Base-by-base conservation (phyloP, 2,888 invertebrate genomes). In the Nycteola revayana region DNA sequence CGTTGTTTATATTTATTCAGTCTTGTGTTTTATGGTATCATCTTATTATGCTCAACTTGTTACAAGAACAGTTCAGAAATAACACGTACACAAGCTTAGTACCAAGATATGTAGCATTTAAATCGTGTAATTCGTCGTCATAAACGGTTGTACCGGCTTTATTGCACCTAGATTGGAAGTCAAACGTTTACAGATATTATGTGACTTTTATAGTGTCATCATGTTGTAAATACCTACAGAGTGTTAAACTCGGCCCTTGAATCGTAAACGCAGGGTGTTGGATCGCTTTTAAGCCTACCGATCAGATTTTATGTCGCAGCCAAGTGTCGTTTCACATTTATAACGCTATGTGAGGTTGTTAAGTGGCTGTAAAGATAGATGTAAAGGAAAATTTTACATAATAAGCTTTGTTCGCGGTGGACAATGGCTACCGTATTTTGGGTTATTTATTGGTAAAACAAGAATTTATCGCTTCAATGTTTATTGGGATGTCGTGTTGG, bases 131-230 rank as follows among this genome's bases (percentile, higher is more conserved):
- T 58, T 60, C 44, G 32, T 45, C 37, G 48, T 47, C 51, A 58
- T 61, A 55, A 58, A 50, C 53, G 49, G 54, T 48, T 44, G 66
- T 63, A 61, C 61, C 42, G 25, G 52, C 49, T 67, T 68, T 63
- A 67, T 59, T 49, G 58, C 66, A 36, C 45, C 53, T 60, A 63
- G 69, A 77, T 78, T 70, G 70, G 69, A 69, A 68, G 69, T 78
- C 73, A 81, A 83, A 74, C 83, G 79, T 76, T 86, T 81, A 76
- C 68, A 71, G 73, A 78, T 77, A 78, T 76, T 72, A 78, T 69
- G 68, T 66, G 67, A 60, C 46, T 69, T 83, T 84, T 85, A 82
- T 77, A 60, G 75, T 70, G 65, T 67, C 72, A 78, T 78, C 73
- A 69, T 50, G 60, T 63, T 70, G 75, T 75, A 75, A 70, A 73